Base-by-base conservation (phyloP, 1,140 invertebrate genomes). In the Chrysopa pallens region DNA sequence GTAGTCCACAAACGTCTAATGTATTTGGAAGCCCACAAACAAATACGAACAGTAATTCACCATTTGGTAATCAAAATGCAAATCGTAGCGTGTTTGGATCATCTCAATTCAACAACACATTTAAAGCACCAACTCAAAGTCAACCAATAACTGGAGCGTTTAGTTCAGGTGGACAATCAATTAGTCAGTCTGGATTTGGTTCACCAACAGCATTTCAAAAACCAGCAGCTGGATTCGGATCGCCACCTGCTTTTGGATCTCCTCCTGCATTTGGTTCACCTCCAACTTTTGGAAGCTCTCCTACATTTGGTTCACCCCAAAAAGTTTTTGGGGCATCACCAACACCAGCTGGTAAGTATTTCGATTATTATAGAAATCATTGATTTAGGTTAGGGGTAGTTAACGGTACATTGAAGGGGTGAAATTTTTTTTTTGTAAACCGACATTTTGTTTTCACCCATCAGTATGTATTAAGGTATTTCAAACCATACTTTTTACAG, bases 271-370 rank as follows among this genome's bases (percentile, higher is more conserved):
- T 66, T 49, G 64, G 64, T 1, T 54, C 62, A 12, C 55, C 61
- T 9, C 59, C 70, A 4, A 57, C 61, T 2, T 71, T 72, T 54
- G 68, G 70, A 4, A 56, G 57, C 6, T 56, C 67, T n/a, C 54
- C 67, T 1, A 56, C 62, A 2, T 72, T 71, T 50, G 67, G 67
- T 28, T 62, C 54, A 50, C 48, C 60, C 23, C 54, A 51, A 11
- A 67, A 66, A 49, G 58, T 63, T 13, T 69, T 71, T 48, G 63
- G 68, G 15, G 38, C 52, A 4, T 12, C 31, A 33, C 31, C 17
- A 23, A 23, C 17, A 23, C 17, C 17, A 23, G 17, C 17, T 23
- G 17, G 17, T 23, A 23, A 23, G 17, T 23, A 23, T 5, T 23
- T 23, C n/a, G n/a, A n/a, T n/a, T n/a, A n/a, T n/a, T n/a, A n/a